These are phyloP conservation scores for Serinus canaria DNA, from an alignment of 2,113 vertebrate genomes.

Conservation along the genomic window DNA sequence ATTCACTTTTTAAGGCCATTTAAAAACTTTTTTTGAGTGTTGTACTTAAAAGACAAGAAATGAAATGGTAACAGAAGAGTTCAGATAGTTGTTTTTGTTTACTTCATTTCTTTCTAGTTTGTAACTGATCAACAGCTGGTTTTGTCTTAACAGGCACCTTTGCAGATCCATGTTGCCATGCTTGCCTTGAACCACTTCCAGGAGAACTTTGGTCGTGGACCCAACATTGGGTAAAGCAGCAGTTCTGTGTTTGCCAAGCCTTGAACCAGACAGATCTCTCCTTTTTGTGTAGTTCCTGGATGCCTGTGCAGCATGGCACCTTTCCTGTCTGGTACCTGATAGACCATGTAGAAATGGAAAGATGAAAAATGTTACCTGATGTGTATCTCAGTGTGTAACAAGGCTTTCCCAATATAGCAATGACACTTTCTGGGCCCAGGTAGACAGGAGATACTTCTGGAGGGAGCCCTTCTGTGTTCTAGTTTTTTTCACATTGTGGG, in stretches of 20 bases:
- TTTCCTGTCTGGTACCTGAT: not conserved
- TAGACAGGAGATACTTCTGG: not conserved
- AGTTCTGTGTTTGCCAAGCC: not conserved
- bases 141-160: conserved; percentile 78
- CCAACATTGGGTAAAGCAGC: conserved; percentile 83
- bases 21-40: fast-evolving
- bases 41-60: not conserved
- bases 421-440: not conserved
- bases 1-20: not conserved
- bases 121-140: not conserved
- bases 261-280: not conserved
- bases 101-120: not conserved
- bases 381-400: not conserved
- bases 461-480: not conserved
- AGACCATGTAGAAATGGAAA: not conserved
- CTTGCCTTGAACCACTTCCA: conserved; percentile 89
- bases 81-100: not conserved
- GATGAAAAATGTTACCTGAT: not conserved
- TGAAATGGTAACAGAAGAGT: not conserved
- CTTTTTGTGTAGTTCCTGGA: not conserved
- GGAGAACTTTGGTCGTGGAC: conserved; percentile 83
- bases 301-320: not conserved
- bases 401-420: not conserved
- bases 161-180: conserved; percentile 90
- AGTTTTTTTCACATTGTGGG: not conserved